Base-by-base conservation (phyloP, 2,797 vertebrate species). In the Hypotaenidia okinawae region DNA sequence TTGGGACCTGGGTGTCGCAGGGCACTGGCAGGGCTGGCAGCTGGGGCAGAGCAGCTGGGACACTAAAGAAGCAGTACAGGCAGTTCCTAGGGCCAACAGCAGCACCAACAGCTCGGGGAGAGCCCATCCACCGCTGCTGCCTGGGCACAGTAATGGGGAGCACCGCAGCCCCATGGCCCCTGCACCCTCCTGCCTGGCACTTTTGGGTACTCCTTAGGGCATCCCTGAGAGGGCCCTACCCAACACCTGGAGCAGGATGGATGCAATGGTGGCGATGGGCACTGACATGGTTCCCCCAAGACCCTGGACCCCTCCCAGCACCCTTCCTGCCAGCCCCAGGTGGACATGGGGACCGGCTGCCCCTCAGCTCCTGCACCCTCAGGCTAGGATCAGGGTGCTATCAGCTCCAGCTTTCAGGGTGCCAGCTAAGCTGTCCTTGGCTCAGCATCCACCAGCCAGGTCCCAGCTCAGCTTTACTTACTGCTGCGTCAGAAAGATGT, bases 51-150 rank as follows among this genome's bases (percentile, higher is more conserved):
- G 90, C 1, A 0, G 55, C 63, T 5, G 2, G 54, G 77, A 68
- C 72, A 52, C 74, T 59, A 86, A 16, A 43, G 16, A 43, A 43
- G 14, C 41, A 74, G 62, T 96, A 96, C 96, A 91, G 70, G 11
- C 32, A 95, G 96, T 96, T 95, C 97, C 89, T 5, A 0, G 59
- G 74, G 62, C 82, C 24, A 88, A 94, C 93, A 95, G 93, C 92
- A 91, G 85, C 0, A 4, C 90, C 76, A 94, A 96, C 96, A 96
- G 93, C 92, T 91, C 16, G 2, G 2, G 33, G 79, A 41, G 51
- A 77, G 92, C 84, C 75, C 39, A 39, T 39, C 39, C 39, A 13
- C 41, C 4, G 15, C 41, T 41, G 41, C 15, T 41, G 41, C 41
- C 41, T 17, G 16, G 41, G 41, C 41, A 43, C 16, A 17, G 41